Conservation (phyloP, 2,888 invertebrate species). For the Epirrhoe alternata region DNA sequence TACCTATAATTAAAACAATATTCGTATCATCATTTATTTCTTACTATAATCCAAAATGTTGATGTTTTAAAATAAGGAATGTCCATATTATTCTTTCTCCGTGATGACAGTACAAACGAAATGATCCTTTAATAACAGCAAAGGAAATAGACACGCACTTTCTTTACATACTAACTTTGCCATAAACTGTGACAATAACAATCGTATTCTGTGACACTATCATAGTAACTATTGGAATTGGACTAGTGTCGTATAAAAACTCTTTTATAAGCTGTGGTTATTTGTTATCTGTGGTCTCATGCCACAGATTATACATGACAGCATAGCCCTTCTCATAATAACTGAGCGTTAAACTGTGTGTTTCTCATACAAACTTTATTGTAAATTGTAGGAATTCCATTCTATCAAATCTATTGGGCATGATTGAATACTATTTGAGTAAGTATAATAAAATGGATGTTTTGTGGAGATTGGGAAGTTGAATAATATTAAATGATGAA, state of each 20-base stretch:
- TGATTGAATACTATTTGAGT: constrained; percentile 27
- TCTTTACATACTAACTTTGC: constrained; percentile 25
- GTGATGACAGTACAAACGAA: constrained; percentile 74
- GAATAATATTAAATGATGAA: neutral
- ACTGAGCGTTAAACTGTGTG: constrained; percentile 10
- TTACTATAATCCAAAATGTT: neutral
- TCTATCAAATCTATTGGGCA: constrained; percentile 26
- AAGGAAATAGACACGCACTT: constrained; percentile 35
- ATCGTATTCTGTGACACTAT: neutral
- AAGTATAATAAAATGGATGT: constrained; percentile 14
- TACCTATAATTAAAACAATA: no score
- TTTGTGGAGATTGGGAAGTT: neutral
- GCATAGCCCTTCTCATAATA: no score
- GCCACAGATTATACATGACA: neutral
- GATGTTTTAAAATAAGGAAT: constrained; percentile 14
- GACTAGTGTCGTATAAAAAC: neutral
- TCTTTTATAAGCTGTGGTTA: neutral
- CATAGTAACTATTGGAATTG: neutral
- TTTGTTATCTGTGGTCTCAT: neutral
- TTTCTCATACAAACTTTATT: constrained; percentile 1
- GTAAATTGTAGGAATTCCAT: constrained; percentile 26
- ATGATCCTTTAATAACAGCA: constrained; percentile 64
- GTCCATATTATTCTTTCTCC: constrained; percentile 44
- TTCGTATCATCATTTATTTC: no score
- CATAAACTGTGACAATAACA: neutral